Conservation (phyloP, 2,797 vertebrate genomes). For the Tragopan temminckii region DNA sequence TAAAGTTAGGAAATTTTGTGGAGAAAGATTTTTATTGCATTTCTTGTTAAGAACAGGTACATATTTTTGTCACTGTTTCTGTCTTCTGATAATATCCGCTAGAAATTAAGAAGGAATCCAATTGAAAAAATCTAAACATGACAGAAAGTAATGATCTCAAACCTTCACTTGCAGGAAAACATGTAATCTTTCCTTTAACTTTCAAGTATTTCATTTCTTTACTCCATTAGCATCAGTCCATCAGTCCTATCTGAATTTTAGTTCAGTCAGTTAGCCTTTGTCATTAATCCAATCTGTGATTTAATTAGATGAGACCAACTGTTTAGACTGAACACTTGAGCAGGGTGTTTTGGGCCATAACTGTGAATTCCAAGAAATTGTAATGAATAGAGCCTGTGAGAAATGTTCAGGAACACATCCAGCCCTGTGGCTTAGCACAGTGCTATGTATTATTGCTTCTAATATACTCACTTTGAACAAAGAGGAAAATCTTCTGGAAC, state of each 20-base stretch:
- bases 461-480: not conserved
- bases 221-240: not conserved
- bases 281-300: not conserved
- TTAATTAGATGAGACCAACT: conserved; percentile 20
- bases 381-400: not conserved
- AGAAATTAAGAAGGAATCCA: not conserved
- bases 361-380: not conserved
- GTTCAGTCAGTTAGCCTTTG: not conserved
- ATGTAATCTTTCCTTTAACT: not conserved
- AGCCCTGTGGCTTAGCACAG: fast-evolving
- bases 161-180: not conserved
- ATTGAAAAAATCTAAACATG: not conserved
- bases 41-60: not conserved
- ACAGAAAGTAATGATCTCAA: not conserved
- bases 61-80: not conserved
- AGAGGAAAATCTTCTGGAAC: not conserved
- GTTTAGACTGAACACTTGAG: not conserved
- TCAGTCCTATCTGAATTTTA: not conserved
- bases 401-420: not conserved
- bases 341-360: not conserved
- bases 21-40: not conserved
- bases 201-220: conserved; percentile 1
- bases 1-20: not conserved
- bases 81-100: not conserved
- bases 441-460: not conserved